These are phyloP conservation scores for Exaiptasia diaphana DNA, from an alignment of 64 coral and sea anemone species.

Conservation along the genomic window DNA sequence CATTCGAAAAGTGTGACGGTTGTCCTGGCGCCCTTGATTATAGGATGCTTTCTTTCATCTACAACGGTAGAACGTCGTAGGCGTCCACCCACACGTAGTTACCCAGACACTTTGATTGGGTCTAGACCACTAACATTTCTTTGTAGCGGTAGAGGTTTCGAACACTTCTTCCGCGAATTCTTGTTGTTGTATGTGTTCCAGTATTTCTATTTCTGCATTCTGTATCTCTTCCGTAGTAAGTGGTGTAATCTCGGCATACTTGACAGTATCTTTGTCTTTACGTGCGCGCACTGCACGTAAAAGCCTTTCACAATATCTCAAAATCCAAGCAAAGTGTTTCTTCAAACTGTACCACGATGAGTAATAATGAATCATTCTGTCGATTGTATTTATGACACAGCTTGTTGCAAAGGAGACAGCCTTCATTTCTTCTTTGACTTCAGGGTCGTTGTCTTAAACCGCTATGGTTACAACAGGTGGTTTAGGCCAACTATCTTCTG, in stretches of 20 bases:
- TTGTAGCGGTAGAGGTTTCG: not conserved
- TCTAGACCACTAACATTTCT: slow-evolving; percentile 17
- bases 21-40: too few relatives aligned
- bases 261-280: not conserved
- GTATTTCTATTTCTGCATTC: slow-evolving; percentile 1
- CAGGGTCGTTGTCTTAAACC: not conserved
- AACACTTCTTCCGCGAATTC: not conserved
- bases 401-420: not conserved
- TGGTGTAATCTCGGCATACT: not conserved
- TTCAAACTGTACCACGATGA: slow-evolving; percentile 10
- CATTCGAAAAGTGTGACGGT: too few relatives aligned
- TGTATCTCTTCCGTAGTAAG: not conserved
- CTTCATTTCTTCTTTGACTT: not conserved
- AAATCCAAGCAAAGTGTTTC: slow-evolving; percentile 8
- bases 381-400: not conserved
- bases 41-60: not conserved
- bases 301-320: not conserved
- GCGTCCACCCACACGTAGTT: slow-evolving; percentile 9
- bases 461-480: not conserved
- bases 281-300: not conserved
- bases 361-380: not conserved
- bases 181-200: not conserved
- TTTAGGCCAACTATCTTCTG: not conserved
- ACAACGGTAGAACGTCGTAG: not conserved
- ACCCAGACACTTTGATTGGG: not conserved